phyloP scores from a whole-genome alignment of 2,797 vertebrate genomes.

The Pangasius mekongensis region DNA sequence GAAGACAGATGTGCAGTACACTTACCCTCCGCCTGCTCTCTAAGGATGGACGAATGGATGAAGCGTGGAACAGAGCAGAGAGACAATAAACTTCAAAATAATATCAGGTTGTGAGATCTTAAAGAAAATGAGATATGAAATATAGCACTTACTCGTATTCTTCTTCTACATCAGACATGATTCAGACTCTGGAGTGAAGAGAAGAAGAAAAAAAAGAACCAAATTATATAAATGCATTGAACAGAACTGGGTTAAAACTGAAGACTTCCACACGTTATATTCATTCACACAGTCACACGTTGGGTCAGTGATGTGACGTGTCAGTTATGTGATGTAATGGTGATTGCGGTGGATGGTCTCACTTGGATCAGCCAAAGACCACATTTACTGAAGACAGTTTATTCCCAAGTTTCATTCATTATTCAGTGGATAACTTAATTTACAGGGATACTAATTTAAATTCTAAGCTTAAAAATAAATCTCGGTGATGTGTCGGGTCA shows the following conservation, averaged over 20 bases:
- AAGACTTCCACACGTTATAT: neutral
- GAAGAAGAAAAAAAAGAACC: neutral
- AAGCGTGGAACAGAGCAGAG: neutral
- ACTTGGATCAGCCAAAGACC: neutral
- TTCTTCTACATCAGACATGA: constrained; percentile 66
- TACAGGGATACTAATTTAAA: too few species aligned
- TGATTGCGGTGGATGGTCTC: too few species aligned
- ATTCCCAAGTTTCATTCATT: neutral
- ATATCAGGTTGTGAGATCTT: neutral
- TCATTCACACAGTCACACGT: neutral
- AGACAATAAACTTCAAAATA: neutral
- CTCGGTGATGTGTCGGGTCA: too few species aligned
- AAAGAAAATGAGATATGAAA: neutral
- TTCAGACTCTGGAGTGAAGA: constrained; percentile 26
- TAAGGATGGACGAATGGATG: constrained; percentile 36
- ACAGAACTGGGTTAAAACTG: neutral
- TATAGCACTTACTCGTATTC: constrained; percentile 62
- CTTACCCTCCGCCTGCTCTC: constrained; percentile 73
- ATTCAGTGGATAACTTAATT: too few species aligned
- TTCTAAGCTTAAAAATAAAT: too few species aligned
- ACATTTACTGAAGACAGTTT: neutral
- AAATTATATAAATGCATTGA: neutral
- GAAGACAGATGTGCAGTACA: neutral
- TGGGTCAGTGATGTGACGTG: neutral
- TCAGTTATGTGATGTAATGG: too few species aligned